Percentiles rank a stretch among this genome's conserved stretches.
Conservation (phyloP, 1,140 invertebrate species). For the Cyrtorhinus lividipennis region DNA sequence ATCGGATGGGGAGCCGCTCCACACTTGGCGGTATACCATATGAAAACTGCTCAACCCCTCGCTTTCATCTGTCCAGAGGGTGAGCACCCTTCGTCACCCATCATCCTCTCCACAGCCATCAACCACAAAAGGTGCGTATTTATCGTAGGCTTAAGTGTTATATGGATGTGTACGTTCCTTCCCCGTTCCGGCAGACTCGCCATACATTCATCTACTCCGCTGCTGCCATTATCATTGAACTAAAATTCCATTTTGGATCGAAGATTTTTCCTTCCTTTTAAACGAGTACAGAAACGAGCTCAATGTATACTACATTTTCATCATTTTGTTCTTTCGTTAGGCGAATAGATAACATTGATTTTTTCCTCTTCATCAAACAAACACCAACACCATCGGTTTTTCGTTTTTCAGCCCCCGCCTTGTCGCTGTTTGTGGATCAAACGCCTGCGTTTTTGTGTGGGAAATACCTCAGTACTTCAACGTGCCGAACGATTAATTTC, state of each 20-base stretch:
- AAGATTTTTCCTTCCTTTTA: no score
- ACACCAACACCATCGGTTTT: not conserved
- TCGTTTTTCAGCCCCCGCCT: not conserved
- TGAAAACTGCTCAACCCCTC: not conserved
- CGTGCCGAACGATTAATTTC: not conserved
- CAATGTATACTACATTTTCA: not conserved
- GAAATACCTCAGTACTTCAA: not conserved
- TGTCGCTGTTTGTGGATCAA: not conserved
- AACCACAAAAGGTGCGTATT: conserved; percentile 13
- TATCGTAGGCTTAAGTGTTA: not conserved
- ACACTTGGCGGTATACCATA: conserved; percentile 6
- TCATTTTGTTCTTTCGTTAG: not conserved
- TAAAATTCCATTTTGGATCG: no score
- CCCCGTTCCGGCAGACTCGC: not conserved
- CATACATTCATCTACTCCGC: no score
- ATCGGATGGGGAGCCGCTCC: conserved; percentile 7
- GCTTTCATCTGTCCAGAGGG: conserved; percentile 7
- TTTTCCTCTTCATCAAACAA: no score
- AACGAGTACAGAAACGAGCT: no score
- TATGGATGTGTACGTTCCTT: not conserved
- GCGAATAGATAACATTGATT: no score
- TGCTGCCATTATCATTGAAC: no score
- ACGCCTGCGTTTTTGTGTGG: not conserved
- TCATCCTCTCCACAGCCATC: not conserved
- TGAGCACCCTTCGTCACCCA: not conserved